Percentiles rank a stretch among this genome's conserved stretches.
These are phyloP conservation scores for Nomada goodeniana DNA, from an alignment of 2,888 invertebrate species.

Conservation along the genomic window DNA sequence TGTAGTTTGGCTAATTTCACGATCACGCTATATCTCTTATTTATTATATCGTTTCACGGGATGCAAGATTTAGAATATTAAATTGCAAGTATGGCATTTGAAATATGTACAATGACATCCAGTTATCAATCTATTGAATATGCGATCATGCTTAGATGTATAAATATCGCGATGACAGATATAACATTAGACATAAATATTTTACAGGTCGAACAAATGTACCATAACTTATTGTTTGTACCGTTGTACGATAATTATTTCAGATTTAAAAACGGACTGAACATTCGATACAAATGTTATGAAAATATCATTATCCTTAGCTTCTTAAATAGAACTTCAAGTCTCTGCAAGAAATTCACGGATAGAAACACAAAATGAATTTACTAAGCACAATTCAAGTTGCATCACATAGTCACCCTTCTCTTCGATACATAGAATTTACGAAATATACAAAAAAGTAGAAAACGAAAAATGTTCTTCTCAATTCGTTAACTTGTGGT, in stretches of 20 bases:
- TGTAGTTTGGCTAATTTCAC: no score
- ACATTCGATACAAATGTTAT: constrained; percentile 43
- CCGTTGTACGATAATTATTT: not conserved
- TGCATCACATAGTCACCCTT: constrained; percentile 28
- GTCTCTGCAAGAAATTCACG: constrained; percentile 51
- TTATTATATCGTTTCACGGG: constrained; percentile 63
- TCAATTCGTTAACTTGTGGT: constrained; percentile 25
- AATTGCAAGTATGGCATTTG: constrained; percentile 43
- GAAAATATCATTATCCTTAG: constrained; percentile 39
- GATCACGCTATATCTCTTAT: no score
- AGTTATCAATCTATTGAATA: constrained; percentile 43
- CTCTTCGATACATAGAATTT: constrained; percentile 35
- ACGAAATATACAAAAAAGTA: constrained; percentile 42
- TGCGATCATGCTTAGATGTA: constrained; percentile 41
- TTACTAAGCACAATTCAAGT: constrained; percentile 47
- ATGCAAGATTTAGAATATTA: constrained; percentile 63
- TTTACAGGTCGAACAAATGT: constrained; percentile 55
- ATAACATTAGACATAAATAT: constrained; percentile 38
- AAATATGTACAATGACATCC: constrained; percentile 65
- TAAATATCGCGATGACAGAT: constrained; percentile 31
- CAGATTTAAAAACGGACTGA: constrained; percentile 41
- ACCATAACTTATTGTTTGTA: constrained; percentile 30
- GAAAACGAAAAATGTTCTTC: constrained; percentile 38
- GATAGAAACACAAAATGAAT: constrained; percentile 66
- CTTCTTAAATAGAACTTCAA: constrained; percentile 35